A percentile compares a stretch with the other conserved stretches of the same genome.
phyloP scores from a whole-genome alignment of 2,888 invertebrate genomes.

The Marronus borbonicus region DNA sequence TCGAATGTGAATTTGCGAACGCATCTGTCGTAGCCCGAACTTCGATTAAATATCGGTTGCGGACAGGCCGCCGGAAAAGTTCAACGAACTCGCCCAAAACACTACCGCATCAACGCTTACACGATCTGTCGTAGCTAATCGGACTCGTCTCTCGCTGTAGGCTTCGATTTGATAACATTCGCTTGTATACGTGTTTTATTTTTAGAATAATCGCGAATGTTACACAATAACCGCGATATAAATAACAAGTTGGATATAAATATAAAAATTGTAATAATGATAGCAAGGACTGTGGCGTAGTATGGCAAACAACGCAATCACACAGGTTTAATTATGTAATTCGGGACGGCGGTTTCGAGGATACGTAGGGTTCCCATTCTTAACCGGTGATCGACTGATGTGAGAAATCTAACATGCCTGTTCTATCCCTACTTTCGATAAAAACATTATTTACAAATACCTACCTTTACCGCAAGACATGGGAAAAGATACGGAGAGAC shows the following conservation, averaged over 20 bases:
- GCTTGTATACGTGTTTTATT: not conserved
- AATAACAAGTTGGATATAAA: not conserved
- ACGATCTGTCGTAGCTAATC: not conserved
- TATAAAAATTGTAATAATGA: too few species aligned
- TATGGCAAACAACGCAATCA: too few species aligned
- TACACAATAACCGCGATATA: conserved; percentile 22
- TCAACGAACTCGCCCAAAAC: conserved; percentile 16
- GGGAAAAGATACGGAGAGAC: too few species aligned
- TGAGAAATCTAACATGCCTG: too few species aligned
- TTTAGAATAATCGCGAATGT: conserved; percentile 34
- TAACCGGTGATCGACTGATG: too few species aligned
- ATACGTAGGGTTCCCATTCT: too few species aligned
- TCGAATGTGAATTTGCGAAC: not conserved
- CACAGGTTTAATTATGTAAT: too few species aligned
- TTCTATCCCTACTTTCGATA: too few species aligned
- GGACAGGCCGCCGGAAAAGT: conserved; percentile 10
- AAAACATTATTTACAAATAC: too few species aligned
- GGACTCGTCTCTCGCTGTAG: not conserved
- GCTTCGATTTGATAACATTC: conserved; percentile 17
- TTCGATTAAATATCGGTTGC: conserved; percentile 24
- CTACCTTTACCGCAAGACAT: too few species aligned
- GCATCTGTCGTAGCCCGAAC: conserved; percentile 9
- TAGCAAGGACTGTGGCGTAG: too few species aligned
- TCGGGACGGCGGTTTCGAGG: too few species aligned
- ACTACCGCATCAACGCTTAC: conserved; percentile 2